Percentiles rank a stretch among this genome's conserved stretches.
phyloP scores from a whole-genome alignment of 2,113 vertebrate species.

The Coracopsis vasa region DNA sequence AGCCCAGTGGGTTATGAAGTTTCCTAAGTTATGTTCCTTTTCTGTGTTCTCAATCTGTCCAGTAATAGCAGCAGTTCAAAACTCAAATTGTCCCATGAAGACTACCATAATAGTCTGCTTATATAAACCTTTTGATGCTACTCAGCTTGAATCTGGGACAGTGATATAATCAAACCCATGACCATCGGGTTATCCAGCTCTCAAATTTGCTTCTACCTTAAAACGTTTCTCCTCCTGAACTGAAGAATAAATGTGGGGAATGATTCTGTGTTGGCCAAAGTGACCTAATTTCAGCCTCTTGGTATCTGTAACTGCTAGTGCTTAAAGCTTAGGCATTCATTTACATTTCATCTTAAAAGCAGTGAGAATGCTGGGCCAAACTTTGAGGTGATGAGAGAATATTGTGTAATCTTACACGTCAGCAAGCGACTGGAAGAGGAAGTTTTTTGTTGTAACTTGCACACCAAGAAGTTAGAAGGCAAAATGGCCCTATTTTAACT shows the following conservation, averaged over 20 bases:
- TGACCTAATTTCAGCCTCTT: constrained; percentile 19
- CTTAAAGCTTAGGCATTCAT: background rate
- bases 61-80: background rate
- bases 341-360: constrained; percentile 8
- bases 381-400: constrained; percentile 47
- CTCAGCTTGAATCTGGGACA: background rate
- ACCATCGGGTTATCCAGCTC: background rate
- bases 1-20: background rate
- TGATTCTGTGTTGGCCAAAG: background rate
- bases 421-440: constrained; percentile 17
- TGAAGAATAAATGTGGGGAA: background rate
- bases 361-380: background rate
- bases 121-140: background rate
- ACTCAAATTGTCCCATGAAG: background rate
- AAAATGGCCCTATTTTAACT: constrained; percentile 16
- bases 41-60: background rate
- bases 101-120: background rate
- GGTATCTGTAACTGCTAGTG: background rate
- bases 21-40: background rate
- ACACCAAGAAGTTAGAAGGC: background rate
- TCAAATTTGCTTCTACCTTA: background rate
- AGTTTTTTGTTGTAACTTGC: constrained; percentile 61
- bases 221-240: background rate
- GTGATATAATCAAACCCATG: background rate
- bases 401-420: constrained; percentile 34